A percentile compares a stretch with the other conserved stretches of the same genome.
phyloP scores from a whole-genome alignment of 2,113 vertebrate species.

The Progne subis region DNA sequence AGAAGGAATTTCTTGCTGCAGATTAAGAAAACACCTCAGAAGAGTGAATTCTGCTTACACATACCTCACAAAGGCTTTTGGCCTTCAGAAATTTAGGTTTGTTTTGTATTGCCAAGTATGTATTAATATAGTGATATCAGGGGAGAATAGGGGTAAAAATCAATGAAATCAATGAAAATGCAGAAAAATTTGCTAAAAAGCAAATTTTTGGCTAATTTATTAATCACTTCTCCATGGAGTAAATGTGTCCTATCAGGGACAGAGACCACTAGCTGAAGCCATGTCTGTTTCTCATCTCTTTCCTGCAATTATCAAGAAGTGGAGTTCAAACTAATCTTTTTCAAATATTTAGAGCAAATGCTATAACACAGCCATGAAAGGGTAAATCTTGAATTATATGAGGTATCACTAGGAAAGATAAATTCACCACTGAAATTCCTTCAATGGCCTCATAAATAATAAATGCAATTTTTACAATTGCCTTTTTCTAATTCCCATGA shows the following conservation, averaged over 20 bases:
- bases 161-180: background rate
- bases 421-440: background rate
- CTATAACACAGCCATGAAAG: background rate
- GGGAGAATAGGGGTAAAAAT: background rate
- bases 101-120: background rate
- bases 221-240: rapidly evolving
- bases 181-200: background rate
- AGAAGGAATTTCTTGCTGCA: background rate
- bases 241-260: background rate
- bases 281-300: background rate
- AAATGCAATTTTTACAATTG: background rate
- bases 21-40: background rate
- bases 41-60: background rate
- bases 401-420: background rate
- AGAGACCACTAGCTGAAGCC: background rate
- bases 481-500: background rate
- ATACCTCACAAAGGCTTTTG: background rate
- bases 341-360: background rate
- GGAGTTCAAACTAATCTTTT: background rate
- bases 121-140: background rate
- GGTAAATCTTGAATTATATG: background rate
- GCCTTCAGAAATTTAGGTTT: background rate
- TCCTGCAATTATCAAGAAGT: background rate
- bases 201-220: background rate
- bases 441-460: background rate